Percentiles rank a stretch among this genome's conserved stretches.
These are phyloP conservation scores for Odontomyia ornata DNA, from an alignment of 2,888 invertebrate species.

Conservation along the genomic window DNA sequence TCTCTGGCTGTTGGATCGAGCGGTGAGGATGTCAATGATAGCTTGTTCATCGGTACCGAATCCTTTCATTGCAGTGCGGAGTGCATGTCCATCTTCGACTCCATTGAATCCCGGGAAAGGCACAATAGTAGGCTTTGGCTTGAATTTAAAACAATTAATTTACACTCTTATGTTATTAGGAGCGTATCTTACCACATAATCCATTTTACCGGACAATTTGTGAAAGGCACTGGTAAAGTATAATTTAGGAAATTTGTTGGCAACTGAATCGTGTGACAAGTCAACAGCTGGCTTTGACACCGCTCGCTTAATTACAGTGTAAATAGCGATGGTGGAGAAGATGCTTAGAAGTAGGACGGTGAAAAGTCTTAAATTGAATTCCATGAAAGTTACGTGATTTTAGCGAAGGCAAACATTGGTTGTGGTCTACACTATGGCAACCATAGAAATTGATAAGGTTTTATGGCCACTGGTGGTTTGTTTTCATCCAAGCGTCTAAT, in stretches of 20 bases:
- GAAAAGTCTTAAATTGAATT: background rate
- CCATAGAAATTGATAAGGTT: too few relatives aligned
- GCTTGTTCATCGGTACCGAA: conserved; percentile 77
- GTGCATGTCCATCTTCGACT: conserved; percentile 70
- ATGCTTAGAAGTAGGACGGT: background rate
- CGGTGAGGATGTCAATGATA: conserved; percentile 75
- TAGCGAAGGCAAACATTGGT: too few relatives aligned
- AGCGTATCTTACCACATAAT: background rate
- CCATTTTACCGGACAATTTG: background rate
- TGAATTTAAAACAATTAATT: too few relatives aligned
- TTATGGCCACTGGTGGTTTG: too few relatives aligned
- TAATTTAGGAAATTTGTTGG: background rate
- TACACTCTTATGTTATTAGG: background rate
- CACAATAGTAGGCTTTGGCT: conserved; percentile 67
- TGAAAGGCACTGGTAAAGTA: background rate
- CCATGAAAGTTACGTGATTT: too few relatives aligned
- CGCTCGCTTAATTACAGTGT: background rate
- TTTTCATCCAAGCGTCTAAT: too few relatives aligned
- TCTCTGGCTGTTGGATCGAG: conserved; percentile 74
- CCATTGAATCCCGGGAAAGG: conserved; percentile 70
- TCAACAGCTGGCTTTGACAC: background rate
- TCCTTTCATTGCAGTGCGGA: conserved; percentile 76
- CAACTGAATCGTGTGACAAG: background rate
- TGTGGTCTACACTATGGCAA: too few relatives aligned
- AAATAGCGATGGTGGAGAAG: background rate